Evolutionary conservation across 64 coral and sea anemone species (phyloP).

Genomic region (Exaiptasia diaphana): DNA sequence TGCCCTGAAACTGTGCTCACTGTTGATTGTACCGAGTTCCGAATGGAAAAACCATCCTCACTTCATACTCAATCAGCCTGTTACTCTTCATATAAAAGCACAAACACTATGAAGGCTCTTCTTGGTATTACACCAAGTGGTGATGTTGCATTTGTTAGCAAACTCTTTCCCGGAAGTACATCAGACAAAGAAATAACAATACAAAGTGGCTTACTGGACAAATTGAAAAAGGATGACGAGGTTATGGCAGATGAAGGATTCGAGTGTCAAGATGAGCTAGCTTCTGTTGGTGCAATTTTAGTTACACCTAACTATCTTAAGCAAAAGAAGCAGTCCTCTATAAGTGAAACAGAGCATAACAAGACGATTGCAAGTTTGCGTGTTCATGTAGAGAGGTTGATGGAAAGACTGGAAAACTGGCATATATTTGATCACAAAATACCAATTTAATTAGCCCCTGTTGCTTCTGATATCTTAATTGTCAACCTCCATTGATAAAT

Average conservation of each 20-base stretch:
- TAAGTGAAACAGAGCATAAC: slow-evolving; percentile 34
- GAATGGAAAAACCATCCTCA: slow-evolving; percentile 43
- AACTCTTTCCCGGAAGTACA: slow-evolving; percentile 36
- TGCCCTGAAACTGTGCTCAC: slow-evolving; percentile 39
- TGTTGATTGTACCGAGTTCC: slow-evolving; percentile 52
- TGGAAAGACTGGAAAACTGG: slow-evolving; percentile 26
- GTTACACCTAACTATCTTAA: slow-evolving; percentile 46
- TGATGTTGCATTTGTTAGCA: slow-evolving; percentile 26
- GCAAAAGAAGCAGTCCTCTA: slow-evolving; percentile 49
- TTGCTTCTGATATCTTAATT: slow-evolving; percentile 52
- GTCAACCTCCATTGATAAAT: slow-evolving; percentile 29
- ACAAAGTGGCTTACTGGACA: slow-evolving; percentile 2
- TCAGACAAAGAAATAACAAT: slow-evolving; percentile 41
- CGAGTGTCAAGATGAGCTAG: slow-evolving; percentile 61
- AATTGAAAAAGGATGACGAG: neutral
- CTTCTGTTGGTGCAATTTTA: slow-evolving; percentile 46
- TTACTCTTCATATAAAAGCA: slow-evolving; percentile 52
- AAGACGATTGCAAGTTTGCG: slow-evolving; percentile 42
- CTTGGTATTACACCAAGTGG: slow-evolving; percentile 42
- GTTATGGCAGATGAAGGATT: slow-evolving; percentile 65
- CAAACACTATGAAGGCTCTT: slow-evolving; percentile 52
- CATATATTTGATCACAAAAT: slow-evolving; percentile 32
- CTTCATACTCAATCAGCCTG: slow-evolving; percentile 52
- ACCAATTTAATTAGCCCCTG: slow-evolving; percentile 1
- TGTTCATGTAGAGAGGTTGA: slow-evolving; percentile 31